Base-by-base conservation (phyloP, 2,888 invertebrate species). In the Bellardia pandia region DNA sequence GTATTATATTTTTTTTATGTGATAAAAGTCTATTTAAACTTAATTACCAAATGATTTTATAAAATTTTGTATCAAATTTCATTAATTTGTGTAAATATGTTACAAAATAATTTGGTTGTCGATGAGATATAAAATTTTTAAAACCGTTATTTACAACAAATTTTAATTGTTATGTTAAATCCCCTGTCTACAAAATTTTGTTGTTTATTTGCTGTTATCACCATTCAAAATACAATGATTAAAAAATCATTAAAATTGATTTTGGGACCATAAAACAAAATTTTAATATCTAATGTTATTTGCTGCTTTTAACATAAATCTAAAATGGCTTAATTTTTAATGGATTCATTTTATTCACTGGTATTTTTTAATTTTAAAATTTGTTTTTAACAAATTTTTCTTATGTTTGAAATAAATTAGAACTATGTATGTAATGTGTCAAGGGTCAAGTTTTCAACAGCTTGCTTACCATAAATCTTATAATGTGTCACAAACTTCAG, bases 401-500 rank as follows among this genome's bases (percentile, higher is more conserved):
- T n/a, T 51, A n/a, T 51, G n/a, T 51, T 6, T n/a, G 3, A 51
- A n/a, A 51, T 51, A n/a, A 13, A 45, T 7, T 9, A 11, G 7
- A n/a, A 51, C n/a, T n/a, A 51, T n/a, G n/a, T 56, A 56, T 33
- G 16, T 56, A 58, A 23, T 30, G 30, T 58, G 11, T 30, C 7
- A 71, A 71, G 64, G 64, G 80, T 80, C 64, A 72, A 80, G 53
- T 30, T 51, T 82, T 60, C n/a, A 40, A 30, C 74, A 66, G 56
- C 56, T 33, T 56, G 62, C 42, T 72, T 40, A 11, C 58, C n/a
- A 82, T 82, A 81, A 81, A 82, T 82, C 75, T 75, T 82, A 14
- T 48, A 48, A 68, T 51, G 13, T 75, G 76, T 60, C 42, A 62
- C 42, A 60, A 76, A 71, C 53, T 83, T 71, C 23, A 56, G 53